Evolutionary conservation across 2,113 vertebrate genomes (phyloP).

Genomic region (Grammomys dolichurus): DNA sequence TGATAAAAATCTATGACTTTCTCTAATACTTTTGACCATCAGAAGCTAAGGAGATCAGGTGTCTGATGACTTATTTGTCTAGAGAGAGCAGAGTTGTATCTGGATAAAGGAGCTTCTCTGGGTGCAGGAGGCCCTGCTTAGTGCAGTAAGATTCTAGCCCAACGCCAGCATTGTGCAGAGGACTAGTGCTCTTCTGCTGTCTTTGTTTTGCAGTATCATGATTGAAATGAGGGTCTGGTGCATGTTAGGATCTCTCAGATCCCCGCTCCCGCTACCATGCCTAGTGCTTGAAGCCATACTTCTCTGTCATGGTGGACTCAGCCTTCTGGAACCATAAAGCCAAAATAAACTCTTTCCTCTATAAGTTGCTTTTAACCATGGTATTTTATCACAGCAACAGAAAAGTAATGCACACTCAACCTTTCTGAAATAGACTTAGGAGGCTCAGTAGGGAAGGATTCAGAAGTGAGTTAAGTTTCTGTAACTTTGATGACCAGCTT

Average conservation of each 20-base stretch:
- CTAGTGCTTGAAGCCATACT: neutral
- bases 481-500: neutral
- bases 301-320: neutral
- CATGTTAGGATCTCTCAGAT: neutral
- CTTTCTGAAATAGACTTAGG: neutral
- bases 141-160: neutral
- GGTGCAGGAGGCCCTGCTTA: neutral
- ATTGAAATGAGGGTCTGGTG: neutral
- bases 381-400: neutral
- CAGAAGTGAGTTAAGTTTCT: constrained; percentile 15
- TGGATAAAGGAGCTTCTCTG: neutral
- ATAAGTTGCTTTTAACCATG: neutral
- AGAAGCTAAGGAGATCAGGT: neutral
- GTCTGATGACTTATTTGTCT: neutral
- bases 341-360: neutral
- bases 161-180: neutral
- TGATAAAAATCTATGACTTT: constrained; percentile 35
- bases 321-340: neutral
- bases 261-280: neutral
- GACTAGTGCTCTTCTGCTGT: neutral
- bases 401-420: neutral
- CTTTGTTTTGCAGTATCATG: neutral
- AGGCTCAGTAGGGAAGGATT: neutral
- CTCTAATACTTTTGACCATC: neutral
- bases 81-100: neutral